Percentiles rank a stretch among this genome's conserved stretches.
phyloP scores from a whole-genome alignment of 2,888 invertebrate genomes.

The Dinocampus coccinellae region DNA sequence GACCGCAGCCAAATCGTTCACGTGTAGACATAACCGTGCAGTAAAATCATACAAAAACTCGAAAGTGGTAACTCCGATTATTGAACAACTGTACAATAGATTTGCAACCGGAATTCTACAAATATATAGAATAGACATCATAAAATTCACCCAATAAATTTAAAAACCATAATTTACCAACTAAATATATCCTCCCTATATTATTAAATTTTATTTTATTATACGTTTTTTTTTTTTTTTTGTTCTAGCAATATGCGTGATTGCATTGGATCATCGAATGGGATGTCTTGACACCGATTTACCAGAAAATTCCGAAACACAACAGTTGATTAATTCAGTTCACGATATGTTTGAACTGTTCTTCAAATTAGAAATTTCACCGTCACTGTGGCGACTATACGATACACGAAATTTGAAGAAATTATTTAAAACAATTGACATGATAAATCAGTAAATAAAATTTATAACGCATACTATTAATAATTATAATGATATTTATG shows the following conservation, averaged over 20 bases:
- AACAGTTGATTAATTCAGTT: conserved; percentile 82
- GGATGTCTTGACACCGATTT: conserved; percentile 77
- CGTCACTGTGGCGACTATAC: conserved; percentile 82
- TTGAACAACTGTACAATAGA: background rate
- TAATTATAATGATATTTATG: background rate
- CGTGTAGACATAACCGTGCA: background rate
- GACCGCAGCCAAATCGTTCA: background rate
- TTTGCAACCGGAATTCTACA: too few species aligned
- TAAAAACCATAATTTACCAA: background rate
- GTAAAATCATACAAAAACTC: background rate
- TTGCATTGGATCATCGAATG: conserved; percentile 84
- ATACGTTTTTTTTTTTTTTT: background rate
- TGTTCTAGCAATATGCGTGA: conserved; percentile 81
- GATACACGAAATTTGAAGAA: conserved; percentile 79
- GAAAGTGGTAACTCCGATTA: background rate
- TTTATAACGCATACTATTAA: background rate
- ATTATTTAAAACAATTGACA: conserved; percentile 80
- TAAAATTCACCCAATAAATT: background rate
- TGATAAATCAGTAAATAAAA: conserved; percentile 77
- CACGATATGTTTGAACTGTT: conserved; percentile 84
- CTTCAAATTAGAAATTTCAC: conserved; percentile 80
- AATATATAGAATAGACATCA: too few species aligned
- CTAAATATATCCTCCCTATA: background rate
- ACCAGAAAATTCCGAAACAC: conserved; percentile 75
- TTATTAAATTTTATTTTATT: background rate